These are phyloP conservation scores for Tyria jacobaeae DNA, from an alignment of 2,888 invertebrate genomes.

Conservation along the genomic window DNA sequence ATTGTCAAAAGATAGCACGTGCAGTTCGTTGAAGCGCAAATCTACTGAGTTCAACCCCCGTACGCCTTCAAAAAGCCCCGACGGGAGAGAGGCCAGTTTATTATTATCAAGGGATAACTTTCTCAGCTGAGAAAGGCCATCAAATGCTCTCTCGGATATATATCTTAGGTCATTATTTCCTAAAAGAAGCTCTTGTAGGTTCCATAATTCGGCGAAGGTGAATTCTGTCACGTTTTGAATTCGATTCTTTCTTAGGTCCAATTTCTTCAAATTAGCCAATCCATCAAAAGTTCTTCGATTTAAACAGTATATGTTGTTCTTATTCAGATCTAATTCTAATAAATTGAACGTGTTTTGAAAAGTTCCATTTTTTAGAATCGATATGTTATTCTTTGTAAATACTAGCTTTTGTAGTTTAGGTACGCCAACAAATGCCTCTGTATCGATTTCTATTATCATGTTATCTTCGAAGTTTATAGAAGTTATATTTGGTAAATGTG, in stretches of 20 bases:
- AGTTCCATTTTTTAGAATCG: constrained; percentile 93
- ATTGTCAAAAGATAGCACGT: constrained; percentile 92
- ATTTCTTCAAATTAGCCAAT: constrained; percentile 89
- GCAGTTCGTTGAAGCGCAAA: constrained; percentile 91
- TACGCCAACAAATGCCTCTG: constrained; percentile 90
- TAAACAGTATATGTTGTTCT: constrained; percentile 91
- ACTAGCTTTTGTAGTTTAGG: constrained; percentile 91
- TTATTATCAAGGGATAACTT: constrained; percentile 92
- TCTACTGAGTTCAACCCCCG: constrained; percentile 91
- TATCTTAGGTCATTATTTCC: constrained; percentile 90
- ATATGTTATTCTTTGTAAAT: constrained; percentile 95
- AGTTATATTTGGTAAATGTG: constrained; percentile 90
- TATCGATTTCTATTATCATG: constrained; percentile 90
- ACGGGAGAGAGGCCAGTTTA: constrained; percentile 90
- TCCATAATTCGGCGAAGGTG: constrained; percentile 92
- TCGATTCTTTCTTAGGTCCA: constrained; percentile 91
- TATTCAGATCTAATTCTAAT: constrained; percentile 92
- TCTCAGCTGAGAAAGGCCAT: constrained; percentile 90
- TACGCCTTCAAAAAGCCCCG: constrained; percentile 91
- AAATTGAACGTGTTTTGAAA: constrained; percentile 91
- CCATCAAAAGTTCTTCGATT: constrained; percentile 93
- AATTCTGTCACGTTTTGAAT: constrained; percentile 92
- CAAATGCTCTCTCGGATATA: constrained; percentile 92
- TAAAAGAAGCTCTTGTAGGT: constrained; percentile 89
- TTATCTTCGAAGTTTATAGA: constrained; percentile 92